Evolutionary conservation across 2,888 invertebrate species (phyloP).

Genomic region (Cremastinae sp.): DNA sequence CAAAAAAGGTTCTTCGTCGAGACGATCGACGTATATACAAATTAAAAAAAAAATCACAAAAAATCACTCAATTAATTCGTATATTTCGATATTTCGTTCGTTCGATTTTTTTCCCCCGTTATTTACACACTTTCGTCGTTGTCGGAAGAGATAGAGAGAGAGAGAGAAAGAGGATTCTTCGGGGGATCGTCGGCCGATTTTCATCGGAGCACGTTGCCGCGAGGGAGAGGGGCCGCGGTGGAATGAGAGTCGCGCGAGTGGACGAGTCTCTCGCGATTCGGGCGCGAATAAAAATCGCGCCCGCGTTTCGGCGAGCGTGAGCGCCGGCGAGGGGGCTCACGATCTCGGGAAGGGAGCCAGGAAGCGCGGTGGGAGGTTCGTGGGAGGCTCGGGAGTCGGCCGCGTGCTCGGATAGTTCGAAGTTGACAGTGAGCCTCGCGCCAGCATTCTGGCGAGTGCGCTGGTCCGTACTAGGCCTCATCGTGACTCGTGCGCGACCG

Average conservation of each 20-base stretch:
- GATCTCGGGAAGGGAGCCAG: slow-evolving; percentile 13
- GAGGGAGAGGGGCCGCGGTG: slow-evolving; percentile 1
- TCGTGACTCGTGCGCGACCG: too few species aligned
- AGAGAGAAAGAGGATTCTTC: too few species aligned
- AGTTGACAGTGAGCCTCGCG: slow-evolving; percentile 78
- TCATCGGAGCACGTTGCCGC: not conserved
- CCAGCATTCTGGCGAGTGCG: slow-evolving; percentile 72
- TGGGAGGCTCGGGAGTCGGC: slow-evolving; percentile 43
- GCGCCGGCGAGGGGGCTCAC: slow-evolving; percentile 28
- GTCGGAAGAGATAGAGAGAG: too few species aligned
- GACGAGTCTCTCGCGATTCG: slow-evolving; percentile 2
- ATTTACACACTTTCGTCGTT: too few species aligned
- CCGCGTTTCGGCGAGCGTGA: slow-evolving; percentile 6
- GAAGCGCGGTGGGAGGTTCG: slow-evolving; percentile 21
- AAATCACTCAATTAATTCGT: too few species aligned
- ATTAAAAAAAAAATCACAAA: too few species aligned
- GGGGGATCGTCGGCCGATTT: too few species aligned
- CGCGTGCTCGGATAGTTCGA: slow-evolving; percentile 70
- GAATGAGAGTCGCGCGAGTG: slow-evolving; percentile 3
- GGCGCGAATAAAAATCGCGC: not conserved
- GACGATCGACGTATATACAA: too few species aligned
- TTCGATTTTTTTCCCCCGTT: too few species aligned
- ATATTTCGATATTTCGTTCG: too few species aligned
- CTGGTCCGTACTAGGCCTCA: slow-evolving; percentile 65
- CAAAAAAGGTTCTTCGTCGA: too few species aligned